A percentile compares a stretch with the other conserved stretches of the same genome.
These are phyloP conservation scores for Pterocles burchelli DNA, from an alignment of 2,113 vertebrate species.

Conservation along the genomic window DNA sequence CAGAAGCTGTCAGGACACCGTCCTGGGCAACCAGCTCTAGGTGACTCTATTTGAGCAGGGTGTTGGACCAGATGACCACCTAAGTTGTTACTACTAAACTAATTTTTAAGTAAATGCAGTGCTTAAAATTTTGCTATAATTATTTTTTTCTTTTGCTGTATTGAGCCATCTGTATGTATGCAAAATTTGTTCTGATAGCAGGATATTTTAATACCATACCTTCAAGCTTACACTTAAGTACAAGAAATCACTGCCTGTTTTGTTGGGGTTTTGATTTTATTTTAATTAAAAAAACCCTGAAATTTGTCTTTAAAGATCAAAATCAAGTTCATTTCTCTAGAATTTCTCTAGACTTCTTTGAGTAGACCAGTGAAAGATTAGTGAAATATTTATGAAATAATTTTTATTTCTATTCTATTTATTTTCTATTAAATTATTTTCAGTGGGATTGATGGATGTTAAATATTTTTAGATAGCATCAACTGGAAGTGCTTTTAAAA, in stretches of 20 bases:
- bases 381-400: not conserved
- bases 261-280: not conserved
- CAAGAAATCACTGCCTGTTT: not conserved
- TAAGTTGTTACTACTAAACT: not conserved
- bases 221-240: not conserved
- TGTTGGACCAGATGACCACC: not conserved
- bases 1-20: not conserved
- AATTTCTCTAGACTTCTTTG: not conserved
- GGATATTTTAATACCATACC: not conserved
- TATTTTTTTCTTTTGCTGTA: not conserved
- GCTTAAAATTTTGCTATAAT: not conserved
- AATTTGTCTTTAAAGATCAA: not conserved
- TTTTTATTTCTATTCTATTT: not conserved
- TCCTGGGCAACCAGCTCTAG: fast-evolving
- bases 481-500: not conserved
- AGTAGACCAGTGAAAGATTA: not conserved
- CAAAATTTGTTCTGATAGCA: not conserved
- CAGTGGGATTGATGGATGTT: not conserved
- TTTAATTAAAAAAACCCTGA: not conserved
- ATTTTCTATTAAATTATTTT: not conserved
- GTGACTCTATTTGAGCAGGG: not conserved
- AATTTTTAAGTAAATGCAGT: not conserved
- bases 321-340: not conserved
- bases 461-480: not conserved
- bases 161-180: not conserved